phyloP scores from a whole-genome alignment of 2,113 vertebrate genomes.

The Rostratula benghalensis region DNA sequence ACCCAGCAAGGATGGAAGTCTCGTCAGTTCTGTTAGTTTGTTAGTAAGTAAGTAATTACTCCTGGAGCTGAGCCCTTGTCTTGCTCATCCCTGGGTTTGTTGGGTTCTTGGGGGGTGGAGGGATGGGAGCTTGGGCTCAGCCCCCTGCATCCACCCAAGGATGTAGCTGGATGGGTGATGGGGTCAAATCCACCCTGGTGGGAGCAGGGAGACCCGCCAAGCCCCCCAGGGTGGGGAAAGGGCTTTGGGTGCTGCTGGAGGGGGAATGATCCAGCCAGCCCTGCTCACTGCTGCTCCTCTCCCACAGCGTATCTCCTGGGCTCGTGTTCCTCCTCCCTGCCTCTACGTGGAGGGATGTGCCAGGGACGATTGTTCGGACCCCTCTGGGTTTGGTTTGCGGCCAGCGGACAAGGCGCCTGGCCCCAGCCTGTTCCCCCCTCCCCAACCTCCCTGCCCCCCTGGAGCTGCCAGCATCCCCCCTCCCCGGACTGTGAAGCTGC shows the following conservation, averaged over 20 bases:
- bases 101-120: not conserved
- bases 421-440: not conserved
- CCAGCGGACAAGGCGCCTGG: not conserved
- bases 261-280: accelerated
- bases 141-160: not conserved
- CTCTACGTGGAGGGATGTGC: conserved; percentile 33
- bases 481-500: conserved; percentile 69
- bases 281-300: not conserved
- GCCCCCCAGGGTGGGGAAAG: accelerated
- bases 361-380: conserved; percentile 17
- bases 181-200: not conserved
- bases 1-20: conserved; percentile 97
- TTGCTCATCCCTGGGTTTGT: not conserved
- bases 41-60: conserved; percentile 70
- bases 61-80: not conserved
- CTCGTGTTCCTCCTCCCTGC: not conserved
- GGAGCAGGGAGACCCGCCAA: not conserved
- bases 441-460: not conserved
- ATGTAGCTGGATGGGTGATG: accelerated
- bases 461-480: not conserved
- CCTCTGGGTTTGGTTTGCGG: not conserved
- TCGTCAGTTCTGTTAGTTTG: conserved; percentile 93
- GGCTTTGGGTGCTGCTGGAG: accelerated
- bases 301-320: not conserved
- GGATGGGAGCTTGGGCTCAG: not conserved